These are phyloP conservation scores for Acanthurus leucopareius DNA, from an alignment of 2,797 vertebrate genomes.

Conservation along the genomic window DNA sequence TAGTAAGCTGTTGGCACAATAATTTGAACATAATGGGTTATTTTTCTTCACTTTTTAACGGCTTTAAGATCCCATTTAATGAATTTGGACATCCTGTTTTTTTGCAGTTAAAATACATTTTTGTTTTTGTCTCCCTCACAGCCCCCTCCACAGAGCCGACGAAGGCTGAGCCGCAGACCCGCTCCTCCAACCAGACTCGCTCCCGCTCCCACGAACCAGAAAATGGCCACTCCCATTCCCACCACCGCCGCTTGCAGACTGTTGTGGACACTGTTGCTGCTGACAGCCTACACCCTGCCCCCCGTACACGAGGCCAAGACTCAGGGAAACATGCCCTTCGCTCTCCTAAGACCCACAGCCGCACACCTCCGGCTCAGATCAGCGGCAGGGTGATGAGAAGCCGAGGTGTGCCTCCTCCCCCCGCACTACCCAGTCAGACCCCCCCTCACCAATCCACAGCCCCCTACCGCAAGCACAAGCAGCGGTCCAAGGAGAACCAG, in stretches of 20 bases:
- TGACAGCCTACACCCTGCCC: conserved; percentile 69
- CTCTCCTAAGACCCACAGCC: conserved; percentile 92
- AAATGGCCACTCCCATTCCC: conserved; percentile 85
- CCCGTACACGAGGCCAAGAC: conserved; percentile 77
- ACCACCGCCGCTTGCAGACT: conserved; percentile 90
- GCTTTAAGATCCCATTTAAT: neutral
- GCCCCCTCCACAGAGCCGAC: conserved; percentile 77
- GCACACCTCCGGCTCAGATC: conserved; percentile 81
- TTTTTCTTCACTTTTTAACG: neutral
- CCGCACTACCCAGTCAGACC: conserved; percentile 84
- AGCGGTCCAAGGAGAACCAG: conserved; percentile 92
- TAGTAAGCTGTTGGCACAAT: conserved; percentile 14
- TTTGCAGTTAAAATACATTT: conserved; percentile 12
- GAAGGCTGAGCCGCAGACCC: conserved; percentile 80
- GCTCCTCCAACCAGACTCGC: conserved; percentile 90
- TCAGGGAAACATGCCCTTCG: conserved; percentile 79
- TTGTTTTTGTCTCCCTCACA: conserved; percentile 41
- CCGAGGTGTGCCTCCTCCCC: conserved; percentile 85
- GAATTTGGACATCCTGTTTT: neutral
- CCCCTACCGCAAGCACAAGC: conserved; percentile 95
- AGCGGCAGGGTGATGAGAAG: conserved; percentile 88
- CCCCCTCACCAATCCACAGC: conserved; percentile 91
- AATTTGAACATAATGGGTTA: conserved; percentile 13
- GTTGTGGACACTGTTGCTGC: conserved; percentile 67
- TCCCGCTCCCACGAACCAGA: conserved; percentile 97